phyloP scores from a whole-genome alignment of 2,113 vertebrate species.

The Heptranchias perlo region DNA sequence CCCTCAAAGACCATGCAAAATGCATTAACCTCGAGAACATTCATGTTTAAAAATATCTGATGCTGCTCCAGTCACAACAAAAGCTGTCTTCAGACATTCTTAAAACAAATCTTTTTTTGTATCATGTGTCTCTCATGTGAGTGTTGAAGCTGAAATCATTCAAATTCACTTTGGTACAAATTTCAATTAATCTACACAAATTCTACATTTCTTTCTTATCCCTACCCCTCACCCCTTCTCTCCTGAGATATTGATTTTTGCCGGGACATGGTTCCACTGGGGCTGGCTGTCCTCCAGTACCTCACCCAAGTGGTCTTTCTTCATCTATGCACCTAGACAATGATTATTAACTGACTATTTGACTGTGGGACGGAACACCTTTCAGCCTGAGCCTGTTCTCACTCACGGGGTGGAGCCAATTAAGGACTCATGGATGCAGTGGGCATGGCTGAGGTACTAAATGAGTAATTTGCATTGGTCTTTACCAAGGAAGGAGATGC shows the following conservation, averaged over 20 bases:
- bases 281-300: neutral
- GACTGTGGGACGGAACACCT: neutral
- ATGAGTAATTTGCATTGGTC: too few relatives aligned
- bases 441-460: too few relatives aligned
- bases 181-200: neutral
- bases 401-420: too few relatives aligned
- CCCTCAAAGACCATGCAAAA: conserved; percentile 20
- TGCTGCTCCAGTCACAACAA: conserved; percentile 33
- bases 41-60: conserved; percentile 36
- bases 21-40: conserved; percentile 14
- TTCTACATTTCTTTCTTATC: neutral
- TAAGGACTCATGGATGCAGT: too few relatives aligned
- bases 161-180: neutral
- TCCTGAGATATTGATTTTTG: neutral
- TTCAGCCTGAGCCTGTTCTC: neutral
- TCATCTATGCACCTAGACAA: neutral
- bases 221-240: neutral
- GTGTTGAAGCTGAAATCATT: neutral
- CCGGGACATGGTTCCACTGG: neutral
- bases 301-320: neutral
- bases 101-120: neutral
- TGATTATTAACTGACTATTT: neutral
- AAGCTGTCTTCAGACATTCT: conserved; percentile 24
- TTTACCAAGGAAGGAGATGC: too few relatives aligned
- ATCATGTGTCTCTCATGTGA: neutral